Conservation (phyloP, 1,140 invertebrate genomes). For the Paramacrobiotus metropolitanus region DNA sequence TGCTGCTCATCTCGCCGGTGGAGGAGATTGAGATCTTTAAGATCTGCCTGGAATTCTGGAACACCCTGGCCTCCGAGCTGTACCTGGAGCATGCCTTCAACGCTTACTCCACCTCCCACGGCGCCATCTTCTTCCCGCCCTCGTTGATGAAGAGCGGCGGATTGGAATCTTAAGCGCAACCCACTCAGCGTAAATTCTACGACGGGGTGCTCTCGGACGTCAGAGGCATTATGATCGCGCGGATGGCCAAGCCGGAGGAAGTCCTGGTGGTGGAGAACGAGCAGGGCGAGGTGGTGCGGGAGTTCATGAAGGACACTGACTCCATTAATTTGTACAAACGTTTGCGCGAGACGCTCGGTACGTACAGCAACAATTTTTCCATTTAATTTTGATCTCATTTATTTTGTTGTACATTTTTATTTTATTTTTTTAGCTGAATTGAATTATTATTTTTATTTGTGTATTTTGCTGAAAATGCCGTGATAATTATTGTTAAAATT, state of each 20-base stretch:
- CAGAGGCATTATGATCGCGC: slow-evolving; percentile 92
- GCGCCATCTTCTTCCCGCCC: neutral
- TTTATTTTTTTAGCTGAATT: too few species aligned
- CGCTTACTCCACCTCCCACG: neutral
- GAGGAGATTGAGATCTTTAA: slow-evolving; percentile 99
- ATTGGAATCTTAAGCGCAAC: neutral
- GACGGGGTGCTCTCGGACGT: slow-evolving; percentile 27
- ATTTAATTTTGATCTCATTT: too few species aligned
- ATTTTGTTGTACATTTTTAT: too few species aligned
- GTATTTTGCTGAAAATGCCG: too few species aligned
- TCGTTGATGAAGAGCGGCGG: neutral
- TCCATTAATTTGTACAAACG: slow-evolving; percentile 98
- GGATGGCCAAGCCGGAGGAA: slow-evolving; percentile 99
- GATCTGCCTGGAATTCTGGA: slow-evolving; percentile 99
- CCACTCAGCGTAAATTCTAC: slow-evolving; percentile 5
- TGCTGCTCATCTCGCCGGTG: slow-evolving; percentile 80
- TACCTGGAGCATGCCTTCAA: slow-evolving; percentile 38
- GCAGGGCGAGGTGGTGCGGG: slow-evolving; percentile 94
- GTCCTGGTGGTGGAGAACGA: slow-evolving; percentile 99
- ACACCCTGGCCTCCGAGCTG: slow-evolving; percentile 63
- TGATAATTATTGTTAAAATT: too few species aligned
- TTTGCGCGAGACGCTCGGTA: slow-evolving; percentile 81
- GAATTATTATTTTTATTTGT: too few species aligned
- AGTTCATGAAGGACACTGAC: slow-evolving; percentile 99
- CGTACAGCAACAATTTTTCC: slow-evolving; percentile 1